Base-by-base conservation (phyloP, 2,797 vertebrate genomes). In the Buphagus erythrorhynchus region DNA sequence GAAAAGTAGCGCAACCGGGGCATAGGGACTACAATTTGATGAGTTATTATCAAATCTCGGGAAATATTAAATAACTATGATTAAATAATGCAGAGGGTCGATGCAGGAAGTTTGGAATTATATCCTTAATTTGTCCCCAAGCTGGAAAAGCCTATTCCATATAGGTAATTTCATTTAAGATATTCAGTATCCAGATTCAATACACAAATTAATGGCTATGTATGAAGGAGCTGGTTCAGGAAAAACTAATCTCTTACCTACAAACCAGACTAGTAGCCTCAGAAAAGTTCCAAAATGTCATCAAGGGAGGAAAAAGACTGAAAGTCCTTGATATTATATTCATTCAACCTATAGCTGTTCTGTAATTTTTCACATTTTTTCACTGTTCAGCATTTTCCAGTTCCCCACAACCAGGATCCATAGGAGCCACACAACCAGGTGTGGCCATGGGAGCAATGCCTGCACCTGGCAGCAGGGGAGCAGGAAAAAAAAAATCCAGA, bases 1-100 rank as follows among this genome's bases (percentile, higher is more conserved):
- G 67, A 33, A 86, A 88, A 68, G 69, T 46, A 55, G 48, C 57
- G 52, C 38, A 91, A 75, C 14, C 1, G 0, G 74, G 46, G 40
- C 43, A 36, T 46, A 91, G 68, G 90, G 94, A 54, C 81, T 49
- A 52, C 35, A 91, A 61, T 88, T 63, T 76, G 87, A 67, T 35
- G 59, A 87, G 40, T 33, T 66, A 93, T 96, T 72, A 89, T 86
- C 67, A 63, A 87, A 72, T 80, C 38, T 81, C 14, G 35, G 81
- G 26, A 87, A 78, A 76, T 86, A 67, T 33, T 69, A 91, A 96
- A 86, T 66, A 92, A 52, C 22, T 74, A 22, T 77, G 59, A 95
- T 87, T 95, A 89, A 90, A 81, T 93, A 91, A 82, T 35, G 81
- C 52, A 86, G 82, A 73, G 29, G n/a, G 17, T 71, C 54, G 59